Conservation (phyloP, 2,797 vertebrate species). For the Iguana delicatissima region DNA sequence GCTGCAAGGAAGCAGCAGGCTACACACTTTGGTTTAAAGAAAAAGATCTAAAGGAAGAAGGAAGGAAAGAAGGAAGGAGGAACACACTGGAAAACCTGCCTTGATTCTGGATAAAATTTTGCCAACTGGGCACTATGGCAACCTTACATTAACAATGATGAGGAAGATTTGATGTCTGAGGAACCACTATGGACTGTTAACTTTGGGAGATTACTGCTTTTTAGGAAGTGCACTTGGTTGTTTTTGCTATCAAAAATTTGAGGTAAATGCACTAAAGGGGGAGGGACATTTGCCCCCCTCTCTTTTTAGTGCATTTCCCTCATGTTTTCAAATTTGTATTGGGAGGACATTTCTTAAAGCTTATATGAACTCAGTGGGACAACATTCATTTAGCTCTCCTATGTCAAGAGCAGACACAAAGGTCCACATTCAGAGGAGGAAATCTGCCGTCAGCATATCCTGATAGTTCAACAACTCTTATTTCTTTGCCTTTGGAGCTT, state of each 20-base stretch:
- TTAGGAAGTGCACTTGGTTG: constrained; percentile 64
- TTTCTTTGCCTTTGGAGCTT: too few species aligned
- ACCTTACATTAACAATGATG: constrained; percentile 57
- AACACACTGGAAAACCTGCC: too few species aligned
- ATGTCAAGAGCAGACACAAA: not conserved
- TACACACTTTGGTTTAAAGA: too few species aligned
- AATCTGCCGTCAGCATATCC: not conserved
- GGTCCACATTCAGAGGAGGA: not conserved
- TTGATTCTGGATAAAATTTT: too few species aligned
- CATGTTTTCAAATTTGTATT: too few species aligned
- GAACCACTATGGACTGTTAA: constrained; percentile 68
- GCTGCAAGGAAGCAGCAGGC: too few species aligned
- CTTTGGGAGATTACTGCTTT: constrained; percentile 57
- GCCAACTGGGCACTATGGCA: too few species aligned
- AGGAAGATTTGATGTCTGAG: constrained; percentile 68
- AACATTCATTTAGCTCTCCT: not conserved
- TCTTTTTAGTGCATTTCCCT: too few species aligned
- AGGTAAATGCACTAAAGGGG: not conserved
- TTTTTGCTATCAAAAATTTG: constrained; percentile 63
- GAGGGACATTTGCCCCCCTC: too few species aligned
- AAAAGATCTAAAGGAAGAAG: too few species aligned
- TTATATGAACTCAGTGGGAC: not conserved
- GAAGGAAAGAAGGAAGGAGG: too few species aligned
- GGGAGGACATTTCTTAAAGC: constrained; percentile 21
- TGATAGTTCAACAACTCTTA: too few species aligned